Conservation (phyloP, 2,888 invertebrate species). For the Drosophila rellima region DNA sequence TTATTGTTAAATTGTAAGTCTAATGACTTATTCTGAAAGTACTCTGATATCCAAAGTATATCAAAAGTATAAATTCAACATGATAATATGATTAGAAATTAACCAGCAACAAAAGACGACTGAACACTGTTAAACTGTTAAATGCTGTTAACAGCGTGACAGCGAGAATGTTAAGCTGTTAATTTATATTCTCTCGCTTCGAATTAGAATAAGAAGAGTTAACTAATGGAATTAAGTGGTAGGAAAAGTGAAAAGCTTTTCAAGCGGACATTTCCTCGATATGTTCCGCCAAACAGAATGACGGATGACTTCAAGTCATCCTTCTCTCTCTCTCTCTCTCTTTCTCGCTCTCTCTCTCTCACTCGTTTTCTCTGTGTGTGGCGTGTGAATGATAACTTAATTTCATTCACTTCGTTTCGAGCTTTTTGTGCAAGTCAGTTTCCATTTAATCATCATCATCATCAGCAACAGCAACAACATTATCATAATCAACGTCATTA, state of each 20-base stretch:
- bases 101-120: too few species aligned
- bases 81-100: too few species aligned
- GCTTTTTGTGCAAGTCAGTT: conserved; percentile 56
- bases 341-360: conserved; percentile 7
- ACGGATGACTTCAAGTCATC: conserved; percentile 49
- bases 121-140: neutral
- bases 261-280: conserved; percentile 39
- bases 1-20: too few species aligned
- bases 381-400: conserved; percentile 47
- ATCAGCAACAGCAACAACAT: conserved; percentile 8
- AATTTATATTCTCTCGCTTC: neutral
- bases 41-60: too few species aligned
- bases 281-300: conserved; percentile 40
- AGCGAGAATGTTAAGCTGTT: conserved; percentile 5
- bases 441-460: conserved; percentile 53
- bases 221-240: conserved; percentile 45
- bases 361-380: conserved; percentile 2
- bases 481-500: conserved; percentile 21
- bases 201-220: conserved; percentile 20
- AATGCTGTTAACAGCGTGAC: neutral
- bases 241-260: conserved; percentile 34
- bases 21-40: too few species aligned
- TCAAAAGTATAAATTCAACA: too few species aligned
- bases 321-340: conserved; percentile 11
- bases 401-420: conserved; percentile 31